phyloP scores from a whole-genome alignment of 30 jellyfish, hydroid and myxozoan species.

The Hydractinia echinata region DNA sequence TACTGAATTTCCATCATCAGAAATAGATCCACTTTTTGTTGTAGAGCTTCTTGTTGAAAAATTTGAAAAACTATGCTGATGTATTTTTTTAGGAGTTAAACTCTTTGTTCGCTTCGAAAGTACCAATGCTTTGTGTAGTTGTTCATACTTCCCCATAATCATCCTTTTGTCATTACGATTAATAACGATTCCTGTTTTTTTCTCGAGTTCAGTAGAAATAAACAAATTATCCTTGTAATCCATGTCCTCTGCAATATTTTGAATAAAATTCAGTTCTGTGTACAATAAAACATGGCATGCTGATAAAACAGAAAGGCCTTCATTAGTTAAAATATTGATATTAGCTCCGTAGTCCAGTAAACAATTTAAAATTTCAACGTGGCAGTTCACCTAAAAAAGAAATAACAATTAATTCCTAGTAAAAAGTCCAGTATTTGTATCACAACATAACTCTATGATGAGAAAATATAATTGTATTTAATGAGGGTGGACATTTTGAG shows the following conservation, averaged over 20 bases:
- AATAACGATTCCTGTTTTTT: slow-evolving; percentile 51
- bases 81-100: background rate
- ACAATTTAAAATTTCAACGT: slow-evolving; percentile 60
- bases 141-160: slow-evolving; percentile 60
- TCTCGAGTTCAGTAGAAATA: slow-evolving; percentile 74
- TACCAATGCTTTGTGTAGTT: slow-evolving; percentile 21
- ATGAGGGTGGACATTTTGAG: too few species aligned
- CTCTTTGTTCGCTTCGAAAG: background rate
- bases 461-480: too few species aligned
- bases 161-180: slow-evolving; percentile 71
- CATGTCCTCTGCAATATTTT: slow-evolving; percentile 74
- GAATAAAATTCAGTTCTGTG: slow-evolving; percentile 65
- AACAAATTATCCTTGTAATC: slow-evolving; percentile 67
- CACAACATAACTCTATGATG: too few species aligned
- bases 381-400: slow-evolving; percentile 77
- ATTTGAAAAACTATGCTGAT: too few species aligned
- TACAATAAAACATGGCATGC: slow-evolving; percentile 83
- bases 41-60: background rate
- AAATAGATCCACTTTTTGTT: background rate
- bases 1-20: background rate
- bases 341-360: slow-evolving; percentile 85
- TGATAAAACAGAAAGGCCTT: slow-evolving; percentile 81
- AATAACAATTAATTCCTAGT: background rate
- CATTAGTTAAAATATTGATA: slow-evolving; percentile 66
- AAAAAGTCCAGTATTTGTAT: too few species aligned